Percentiles rank a stretch among this genome's conserved stretches.
These are phyloP conservation scores for Porites australiensis DNA, from an alignment of 64 coral and sea anemone species.

Conservation along the genomic window DNA sequence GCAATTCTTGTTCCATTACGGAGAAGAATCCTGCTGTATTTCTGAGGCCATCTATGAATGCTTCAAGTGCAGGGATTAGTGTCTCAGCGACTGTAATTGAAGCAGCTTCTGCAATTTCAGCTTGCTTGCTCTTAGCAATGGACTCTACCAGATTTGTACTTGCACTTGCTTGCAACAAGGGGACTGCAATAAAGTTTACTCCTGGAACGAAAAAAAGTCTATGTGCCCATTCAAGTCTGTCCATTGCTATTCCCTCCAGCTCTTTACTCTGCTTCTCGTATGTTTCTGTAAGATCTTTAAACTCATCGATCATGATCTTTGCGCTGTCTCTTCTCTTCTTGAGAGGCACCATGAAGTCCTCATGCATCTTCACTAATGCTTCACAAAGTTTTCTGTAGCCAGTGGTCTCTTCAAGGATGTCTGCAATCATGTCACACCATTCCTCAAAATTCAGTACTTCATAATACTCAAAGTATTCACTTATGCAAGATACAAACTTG, in stretches of 20 bases:
- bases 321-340: constrained; percentile 19
- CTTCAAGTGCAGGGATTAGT: constrained; percentile 32
- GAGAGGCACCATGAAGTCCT: constrained; percentile 32
- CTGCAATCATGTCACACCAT: not conserved
- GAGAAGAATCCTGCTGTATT: too few species aligned
- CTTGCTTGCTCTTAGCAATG: not conserved
- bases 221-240: not conserved
- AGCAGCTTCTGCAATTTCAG: not conserved
- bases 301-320: not conserved
- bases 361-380: constrained; percentile 6
- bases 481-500: not conserved
- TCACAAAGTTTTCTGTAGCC: not conserved
- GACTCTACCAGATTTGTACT: not conserved
- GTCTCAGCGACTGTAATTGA: not conserved
- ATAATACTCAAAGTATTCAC: constrained; percentile 27
- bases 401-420: constrained; percentile 16
- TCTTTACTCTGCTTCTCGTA: not conserved
- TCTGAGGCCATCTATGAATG: not conserved
- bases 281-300: not conserved
- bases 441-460: constrained; percentile 6
- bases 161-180: not conserved
- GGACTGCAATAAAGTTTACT: not conserved
- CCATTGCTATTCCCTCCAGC: not conserved
- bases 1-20: too few species aligned
- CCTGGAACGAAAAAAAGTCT: not conserved